Evolutionary conservation across 92 coral and sea anemone genomes (phyloP), one percentile per base, ranked within the genome.

Genomic region (Bergia puertoricense): DNA sequence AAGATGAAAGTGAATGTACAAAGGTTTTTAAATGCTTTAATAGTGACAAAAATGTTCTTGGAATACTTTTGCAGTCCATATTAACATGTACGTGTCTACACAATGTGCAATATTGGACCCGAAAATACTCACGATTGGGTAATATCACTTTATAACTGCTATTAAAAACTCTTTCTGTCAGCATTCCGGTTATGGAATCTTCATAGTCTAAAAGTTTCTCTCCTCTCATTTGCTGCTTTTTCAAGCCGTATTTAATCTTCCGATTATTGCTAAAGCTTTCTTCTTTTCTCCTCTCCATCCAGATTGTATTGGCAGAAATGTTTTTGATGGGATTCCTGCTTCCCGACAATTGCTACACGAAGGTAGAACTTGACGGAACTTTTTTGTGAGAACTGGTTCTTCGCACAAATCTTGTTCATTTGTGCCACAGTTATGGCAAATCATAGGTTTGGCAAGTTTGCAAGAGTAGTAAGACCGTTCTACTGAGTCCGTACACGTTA

Each of bases 311-410:
- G 87, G 87, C 40, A 84, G 75, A 48, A 69, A 84, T 6, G 87
- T 84, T 50, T 84, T 84, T 71, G 87, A 84, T 45, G 87, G 87
- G 2, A 84, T 36, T 37, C 87, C 87, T 22, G 87, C 87, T 15
- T 71, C 87, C 3, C 56, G 44, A 45, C 87, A 84, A 65, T 84
- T 84, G 15, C 37, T 71, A 72, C 87, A 84, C 59, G 87, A 71
- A 13, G 87, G 87, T 48, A 84, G 39, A 84, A 84, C 65, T 84
- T 84, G 87, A 5, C 87, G 87, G 36, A 69, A 84, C 38, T 71
- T 84, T 73, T 84, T 84, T 13, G 77, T 41, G 4, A 84, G 79
- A 13, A 84, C 67, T 9, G 87, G 79, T 46, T 84, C 87, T 30
- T 71, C 79, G 30, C 77, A 22, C 46, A 84, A 38, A 22, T 84